phyloP scores from a whole-genome alignment of 2,797 vertebrate genomes.

The Rhinophrynus dorsalis region DNA sequence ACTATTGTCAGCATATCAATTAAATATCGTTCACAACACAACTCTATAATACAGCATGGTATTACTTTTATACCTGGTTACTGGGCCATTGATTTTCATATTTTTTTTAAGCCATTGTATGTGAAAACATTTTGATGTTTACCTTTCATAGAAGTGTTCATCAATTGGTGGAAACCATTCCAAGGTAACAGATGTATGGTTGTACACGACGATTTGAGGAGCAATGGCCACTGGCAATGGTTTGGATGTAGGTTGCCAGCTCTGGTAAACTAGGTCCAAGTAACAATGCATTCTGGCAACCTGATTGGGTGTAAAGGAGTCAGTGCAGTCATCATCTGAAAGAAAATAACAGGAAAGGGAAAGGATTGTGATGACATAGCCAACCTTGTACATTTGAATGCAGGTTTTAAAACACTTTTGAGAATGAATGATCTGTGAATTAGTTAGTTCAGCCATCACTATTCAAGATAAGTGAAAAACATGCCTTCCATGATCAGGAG shows the following conservation, averaged over 20 bases:
- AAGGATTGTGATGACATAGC: conserved; percentile 15
- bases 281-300: conserved; percentile 98
- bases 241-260: conserved; percentile 86
- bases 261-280: conserved; percentile 93
- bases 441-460: conserved; percentile 57
- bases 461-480: conserved; percentile 31
- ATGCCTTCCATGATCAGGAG: not conserved
- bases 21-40: no score
- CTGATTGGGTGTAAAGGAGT: conserved; percentile 97
- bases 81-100: no score
- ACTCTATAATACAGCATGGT: no score
- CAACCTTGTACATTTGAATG: not conserved
- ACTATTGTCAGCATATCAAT: no score
- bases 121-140: conserved; percentile 71
- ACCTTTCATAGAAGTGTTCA: conserved; percentile 94
- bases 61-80: no score
- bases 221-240: conserved; percentile 86
- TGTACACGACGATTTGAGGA: conserved; percentile 87
- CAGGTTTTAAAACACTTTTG: conserved; percentile 40
- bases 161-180: conserved; percentile 97
- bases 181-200: conserved; percentile 75
- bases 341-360: conserved; percentile 32
- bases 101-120: no score
- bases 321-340: conserved; percentile 91
- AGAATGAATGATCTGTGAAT: conserved; percentile 64